Conservation (phyloP, 2,888 invertebrate genomes). For the Eudasyphora cyanicolor region DNA sequence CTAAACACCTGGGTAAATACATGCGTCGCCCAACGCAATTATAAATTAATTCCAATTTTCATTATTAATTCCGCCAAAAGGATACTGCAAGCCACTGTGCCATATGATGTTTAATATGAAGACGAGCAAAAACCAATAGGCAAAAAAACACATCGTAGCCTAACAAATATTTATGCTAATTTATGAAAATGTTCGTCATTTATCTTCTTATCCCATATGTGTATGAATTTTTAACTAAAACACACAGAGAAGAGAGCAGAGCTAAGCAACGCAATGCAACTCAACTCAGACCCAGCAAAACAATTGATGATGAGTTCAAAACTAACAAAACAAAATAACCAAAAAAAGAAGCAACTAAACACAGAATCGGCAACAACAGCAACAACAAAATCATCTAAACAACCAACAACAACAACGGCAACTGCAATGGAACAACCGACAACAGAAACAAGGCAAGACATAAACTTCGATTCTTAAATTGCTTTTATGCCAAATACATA, state of each 20-base stretch:
- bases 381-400: not conserved
- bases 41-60: no score
- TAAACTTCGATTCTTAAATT: constrained; percentile 49
- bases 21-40: no score
- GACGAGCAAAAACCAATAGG: constrained; percentile 10
- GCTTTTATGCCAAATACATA: constrained; percentile 44
- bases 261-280: no score
- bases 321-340: no score
- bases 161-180: constrained; percentile 68
- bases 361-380: not conserved
- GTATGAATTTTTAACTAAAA: constrained; percentile 37
- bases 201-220: constrained; percentile 61
- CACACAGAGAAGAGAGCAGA: no score
- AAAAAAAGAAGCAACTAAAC: constrained; percentile 1
- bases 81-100: not conserved
- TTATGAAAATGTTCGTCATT: constrained; percentile 67
- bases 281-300: no score
- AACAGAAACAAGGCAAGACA: constrained; percentile 24
- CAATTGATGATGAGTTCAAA: constrained; percentile 12
- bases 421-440: no score
- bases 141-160: constrained; percentile 41
- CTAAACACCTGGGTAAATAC: no score
- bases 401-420: not conserved
- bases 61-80: no score
- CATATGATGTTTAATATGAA: not conserved